Percentiles rank a stretch among this genome's conserved stretches.
Conservation (phyloP, 1,140 invertebrate species). For the Carposina sasakii region DNA sequence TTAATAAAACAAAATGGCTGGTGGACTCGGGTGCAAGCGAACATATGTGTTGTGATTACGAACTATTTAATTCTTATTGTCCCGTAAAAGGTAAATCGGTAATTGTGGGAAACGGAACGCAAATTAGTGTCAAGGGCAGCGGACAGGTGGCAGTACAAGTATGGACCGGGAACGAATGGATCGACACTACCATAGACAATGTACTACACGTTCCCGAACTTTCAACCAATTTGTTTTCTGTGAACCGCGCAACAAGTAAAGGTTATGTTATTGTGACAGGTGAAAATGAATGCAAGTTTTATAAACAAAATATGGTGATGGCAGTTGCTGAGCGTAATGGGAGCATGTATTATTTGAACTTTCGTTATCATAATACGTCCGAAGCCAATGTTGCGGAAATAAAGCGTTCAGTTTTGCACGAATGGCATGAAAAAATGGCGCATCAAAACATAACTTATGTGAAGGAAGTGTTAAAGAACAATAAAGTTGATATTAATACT, state of each 20-base stretch:
- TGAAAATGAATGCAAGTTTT: background rate
- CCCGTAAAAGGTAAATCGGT: background rate
- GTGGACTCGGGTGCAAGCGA: slow-evolving; percentile 22
- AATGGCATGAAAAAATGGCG: slow-evolving; percentile 37
- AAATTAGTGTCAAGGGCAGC: slow-evolving; percentile 7
- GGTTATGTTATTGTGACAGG: slow-evolving; percentile 12
- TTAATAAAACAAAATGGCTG: too few relatives aligned
- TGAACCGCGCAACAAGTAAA: slow-evolving; percentile 1
- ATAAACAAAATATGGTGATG: background rate
- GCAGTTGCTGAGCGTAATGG: background rate
- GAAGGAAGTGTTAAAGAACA: slow-evolving; percentile 20
- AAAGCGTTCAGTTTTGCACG: slow-evolving; percentile 10
- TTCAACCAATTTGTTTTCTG: slow-evolving; percentile 18
- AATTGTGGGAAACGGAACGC: slow-evolving; percentile 8
- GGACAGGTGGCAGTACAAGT: slow-evolving; percentile 12
- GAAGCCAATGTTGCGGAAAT: too few relatives aligned
- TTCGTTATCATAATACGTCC: background rate
- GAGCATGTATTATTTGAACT: background rate
- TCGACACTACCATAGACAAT: slow-evolving; percentile 8
- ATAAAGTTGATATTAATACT: slow-evolving; percentile 12
- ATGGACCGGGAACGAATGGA: slow-evolving; percentile 10
- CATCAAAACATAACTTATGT: slow-evolving; percentile 41
- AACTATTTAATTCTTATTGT: slow-evolving; percentile 9
- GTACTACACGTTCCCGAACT: slow-evolving; percentile 21
- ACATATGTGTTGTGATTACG: slow-evolving; percentile 15